Conservation (phyloP, 2,888 invertebrate genomes). For the Buathra laborator region DNA sequence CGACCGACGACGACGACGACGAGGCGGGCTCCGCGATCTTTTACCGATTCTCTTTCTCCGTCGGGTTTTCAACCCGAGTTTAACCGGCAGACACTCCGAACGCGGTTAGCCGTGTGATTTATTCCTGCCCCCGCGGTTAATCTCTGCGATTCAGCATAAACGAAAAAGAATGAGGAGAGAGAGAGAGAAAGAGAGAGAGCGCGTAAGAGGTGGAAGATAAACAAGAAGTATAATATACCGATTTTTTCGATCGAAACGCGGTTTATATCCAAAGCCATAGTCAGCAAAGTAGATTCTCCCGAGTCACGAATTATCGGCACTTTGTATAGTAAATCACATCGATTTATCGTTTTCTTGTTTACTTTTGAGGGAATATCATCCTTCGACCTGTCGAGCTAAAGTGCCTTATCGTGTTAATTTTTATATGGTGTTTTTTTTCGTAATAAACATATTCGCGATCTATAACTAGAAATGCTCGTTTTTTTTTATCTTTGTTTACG, state of each 20-base stretch:
- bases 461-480: too few species aligned
- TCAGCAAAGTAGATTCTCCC: too few species aligned
- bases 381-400: neutral
- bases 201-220: constrained; percentile 44
- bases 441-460: too few species aligned
- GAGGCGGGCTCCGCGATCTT: constrained; percentile 57
- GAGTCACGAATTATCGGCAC: too few species aligned
- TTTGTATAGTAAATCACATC: constrained; percentile 9
- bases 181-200: constrained; percentile 19
- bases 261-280: too few species aligned
- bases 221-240: constrained; percentile 49
- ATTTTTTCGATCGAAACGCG: constrained; percentile 30
- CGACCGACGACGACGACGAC: constrained; percentile 62
- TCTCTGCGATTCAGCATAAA: constrained; percentile 68
- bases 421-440: too few species aligned
- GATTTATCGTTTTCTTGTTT: constrained; percentile 7
- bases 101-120: constrained; percentile 70
- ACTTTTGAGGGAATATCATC: neutral
- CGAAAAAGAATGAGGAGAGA: constrained; percentile 45
- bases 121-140: constrained; percentile 70
- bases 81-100: constrained; percentile 67
- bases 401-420: neutral
- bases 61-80: constrained; percentile 53
- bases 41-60: constrained; percentile 55
- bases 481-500: too few species aligned